Evolutionary conservation across 2,113 vertebrate species (phyloP), one percentile per base, ranked within the genome.

Genomic region (Sinocyclocheilus anshuiensis): DNA sequence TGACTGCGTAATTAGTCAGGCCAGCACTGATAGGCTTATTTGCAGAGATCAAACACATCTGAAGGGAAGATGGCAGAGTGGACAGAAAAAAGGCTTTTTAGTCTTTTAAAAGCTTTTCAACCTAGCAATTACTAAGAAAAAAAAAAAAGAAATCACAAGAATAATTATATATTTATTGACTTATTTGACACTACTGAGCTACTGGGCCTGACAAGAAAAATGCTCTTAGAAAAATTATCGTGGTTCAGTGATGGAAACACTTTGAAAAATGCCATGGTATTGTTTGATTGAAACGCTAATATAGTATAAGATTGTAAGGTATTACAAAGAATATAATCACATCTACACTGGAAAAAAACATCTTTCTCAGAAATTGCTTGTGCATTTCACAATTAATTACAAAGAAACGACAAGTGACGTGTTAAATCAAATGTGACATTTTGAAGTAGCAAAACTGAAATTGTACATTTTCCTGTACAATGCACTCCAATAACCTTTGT

Each of bases 1-100:
- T 22, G 83, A 83, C 84, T 87, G 67, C 33, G 63, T 89, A 86
- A 89, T 89, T 83, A 86, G 81, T 29, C 33, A 83, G 84, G 63
- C 59, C 82, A 53, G 77, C 36, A 81, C 57, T 81, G 81, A 63
- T 50, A 77, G 63, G 69, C 76, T 55, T 50, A n/a, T 79, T 55
- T 86, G 61, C 24, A 61, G 29, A 61, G 55, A 57, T 50, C 76
- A 77, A 33, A 82, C 63, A 69, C 26, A 33, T 50, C 24, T 77
- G 76, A 77, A 77, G 76, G 42, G 8, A 26, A 67, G 76, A 77
- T 77, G 76, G 26, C 42, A 65, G 61, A 24, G n/a, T 42, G 12
- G 79, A 67, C 24, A 4, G n/a, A 50, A 55, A 77, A 29, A 33
- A 53, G 26, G 24, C 63, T 22, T 33, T 82, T 29, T 18, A 33